Evolutionary conservation across 2,113 vertebrate genomes (phyloP).

Genomic region (Pelusios castaneus): DNA sequence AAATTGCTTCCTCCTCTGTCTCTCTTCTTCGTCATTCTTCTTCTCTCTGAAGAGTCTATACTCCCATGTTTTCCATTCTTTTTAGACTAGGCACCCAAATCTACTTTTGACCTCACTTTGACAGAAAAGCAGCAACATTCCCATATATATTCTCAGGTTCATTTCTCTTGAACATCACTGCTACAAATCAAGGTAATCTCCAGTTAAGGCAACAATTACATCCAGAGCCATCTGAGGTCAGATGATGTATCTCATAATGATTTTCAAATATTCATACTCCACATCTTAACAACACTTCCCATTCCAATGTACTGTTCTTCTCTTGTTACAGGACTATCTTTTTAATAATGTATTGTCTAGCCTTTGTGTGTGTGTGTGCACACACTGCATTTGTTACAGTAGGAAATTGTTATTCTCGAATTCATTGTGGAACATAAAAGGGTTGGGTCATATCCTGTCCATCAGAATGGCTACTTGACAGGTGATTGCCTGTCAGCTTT

Average conservation of each 20-base stretch:
- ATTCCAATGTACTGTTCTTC: not conserved
- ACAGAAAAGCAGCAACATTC: not conserved
- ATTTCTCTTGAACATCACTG: not conserved
- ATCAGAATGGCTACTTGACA: not conserved
- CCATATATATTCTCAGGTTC: rapidly evolving
- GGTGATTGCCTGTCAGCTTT: not conserved
- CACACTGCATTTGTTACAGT: not conserved
- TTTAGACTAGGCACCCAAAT: not conserved
- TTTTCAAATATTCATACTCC: not conserved
- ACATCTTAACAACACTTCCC: not conserved
- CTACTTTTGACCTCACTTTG: not conserved
- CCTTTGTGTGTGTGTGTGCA: not conserved
- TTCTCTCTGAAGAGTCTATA: not conserved
- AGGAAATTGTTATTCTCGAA: not conserved
- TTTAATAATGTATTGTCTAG: not conserved
- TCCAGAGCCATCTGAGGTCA: rapidly evolving
- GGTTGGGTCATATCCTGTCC: not conserved
- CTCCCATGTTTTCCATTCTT: rapidly evolving
- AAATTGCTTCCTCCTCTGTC: not conserved
- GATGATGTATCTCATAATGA: not conserved
- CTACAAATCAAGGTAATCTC: not conserved
- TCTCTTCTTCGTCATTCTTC: not conserved
- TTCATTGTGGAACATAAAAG: not conserved
- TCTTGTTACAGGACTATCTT: not conserved
- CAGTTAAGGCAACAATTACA: not conserved